Evolutionary conservation across 2,113 vertebrate species (phyloP), one percentile per base, ranked within the genome.

Genomic region (Notarius lentiginosus): DNA sequence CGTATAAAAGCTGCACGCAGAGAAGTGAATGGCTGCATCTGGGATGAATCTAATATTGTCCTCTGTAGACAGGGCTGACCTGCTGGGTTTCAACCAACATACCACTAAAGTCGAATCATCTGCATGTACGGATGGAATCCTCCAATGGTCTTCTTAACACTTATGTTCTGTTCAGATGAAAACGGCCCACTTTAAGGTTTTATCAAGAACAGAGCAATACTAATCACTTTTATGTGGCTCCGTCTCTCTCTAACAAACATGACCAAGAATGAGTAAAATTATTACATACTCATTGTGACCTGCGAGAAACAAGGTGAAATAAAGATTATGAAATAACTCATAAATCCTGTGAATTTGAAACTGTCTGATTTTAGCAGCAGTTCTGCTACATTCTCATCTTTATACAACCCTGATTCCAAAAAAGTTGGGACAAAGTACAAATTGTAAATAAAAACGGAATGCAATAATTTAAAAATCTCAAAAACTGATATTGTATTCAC

Each of bases 31-130:
- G 70, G 77, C 87, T 75, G 70, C 92, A 93, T 92, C 91, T 93
- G 93, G 91, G 87, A 89, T 84, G 84, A 88, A 87, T 87, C 72
- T 93, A 90, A 87, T 51, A 84, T 87, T 88, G 90, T 80, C 70
- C 34, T 60, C 63, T 72, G 79, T 51, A 66, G 61, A 65, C 30
- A 82, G 22, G 55, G 55, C 89, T 90, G 93, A 91, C 89, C 91
- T 86, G 91, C 89, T 83, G 66, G 76, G 87, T 81, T 85, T 90
- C 84, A 90, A 87, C 89, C 89, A 89, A 87, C 85, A 63, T 84
- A 80, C 60, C 56, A 63, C 79, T 88, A 89, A 87, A 90, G 83
- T 79, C 61, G 53, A 88, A 88, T 89, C 84, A 86, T 81, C 83
- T 83, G 27, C 89, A 75, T 73, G 88, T 87, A 85, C 83, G 85